A percentile compares a stretch with the other conserved stretches of the same genome.
These are phyloP conservation scores for Platysternon megacephalum DNA, from an alignment of 2,113 vertebrate species.

Conservation along the genomic window DNA sequence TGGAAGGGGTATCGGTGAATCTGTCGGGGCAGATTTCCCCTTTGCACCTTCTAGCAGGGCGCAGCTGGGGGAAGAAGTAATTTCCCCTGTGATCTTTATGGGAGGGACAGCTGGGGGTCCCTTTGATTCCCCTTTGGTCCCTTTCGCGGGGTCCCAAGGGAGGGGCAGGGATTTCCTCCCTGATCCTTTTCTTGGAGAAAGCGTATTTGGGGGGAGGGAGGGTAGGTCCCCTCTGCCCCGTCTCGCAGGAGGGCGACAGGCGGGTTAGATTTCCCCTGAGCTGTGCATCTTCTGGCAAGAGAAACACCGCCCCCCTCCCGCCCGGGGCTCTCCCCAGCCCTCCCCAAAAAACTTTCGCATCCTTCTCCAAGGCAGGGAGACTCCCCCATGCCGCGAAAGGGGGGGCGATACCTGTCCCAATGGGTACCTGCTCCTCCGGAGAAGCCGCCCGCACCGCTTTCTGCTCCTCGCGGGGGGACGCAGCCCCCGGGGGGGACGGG, in stretches of 20 bases:
- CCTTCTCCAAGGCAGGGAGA: not conserved
- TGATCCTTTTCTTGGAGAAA: not conserved
- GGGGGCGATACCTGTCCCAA: not conserved
- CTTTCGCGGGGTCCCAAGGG: not conserved
- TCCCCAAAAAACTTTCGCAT: slow-evolving; percentile 23
- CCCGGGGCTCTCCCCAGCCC: not conserved
- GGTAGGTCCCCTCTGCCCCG: not conserved
- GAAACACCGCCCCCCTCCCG: not conserved
- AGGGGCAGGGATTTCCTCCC: not conserved
- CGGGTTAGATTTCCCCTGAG: not conserved
- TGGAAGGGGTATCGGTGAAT: too few relatives aligned
- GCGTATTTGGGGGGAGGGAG: too few relatives aligned
- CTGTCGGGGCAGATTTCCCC: not conserved
- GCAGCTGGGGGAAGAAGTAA: not conserved
- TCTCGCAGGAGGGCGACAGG: not conserved
- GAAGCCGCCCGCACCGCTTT: not conserved
- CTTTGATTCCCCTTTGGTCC: not conserved
- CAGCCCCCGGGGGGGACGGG: slow-evolving; percentile 12
- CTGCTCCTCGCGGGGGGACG: not conserved
- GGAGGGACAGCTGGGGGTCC: not conserved
- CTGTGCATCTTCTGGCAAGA: too few relatives aligned
- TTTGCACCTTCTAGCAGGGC: not conserved
- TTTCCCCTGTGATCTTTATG: too few relatives aligned
- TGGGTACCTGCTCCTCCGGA: not conserved
- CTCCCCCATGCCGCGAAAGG: not conserved